Conservation (phyloP, 2,113 vertebrate species). For the Dolichallabes microphthalmus region DNA sequence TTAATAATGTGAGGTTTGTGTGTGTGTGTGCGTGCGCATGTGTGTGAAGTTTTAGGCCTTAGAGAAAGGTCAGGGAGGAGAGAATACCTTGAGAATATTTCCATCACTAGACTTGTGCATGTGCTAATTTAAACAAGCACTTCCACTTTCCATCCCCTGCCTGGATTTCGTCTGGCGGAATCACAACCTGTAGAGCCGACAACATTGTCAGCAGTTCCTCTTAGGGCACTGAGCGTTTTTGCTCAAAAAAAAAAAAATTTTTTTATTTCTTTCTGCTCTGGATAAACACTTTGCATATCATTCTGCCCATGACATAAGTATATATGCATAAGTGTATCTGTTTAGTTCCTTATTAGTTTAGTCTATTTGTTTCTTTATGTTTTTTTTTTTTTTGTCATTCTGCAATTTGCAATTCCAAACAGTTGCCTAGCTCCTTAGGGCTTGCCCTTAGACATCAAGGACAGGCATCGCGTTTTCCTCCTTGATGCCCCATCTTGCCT, state of each 20-base stretch:
- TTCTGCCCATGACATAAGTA: neutral
- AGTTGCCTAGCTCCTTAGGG: neutral
- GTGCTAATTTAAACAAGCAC: constrained; percentile 22
- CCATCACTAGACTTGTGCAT: constrained; percentile 19
- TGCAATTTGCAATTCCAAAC: too few relatives aligned
- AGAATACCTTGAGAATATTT: constrained; percentile 24
- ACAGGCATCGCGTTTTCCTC: too few relatives aligned
- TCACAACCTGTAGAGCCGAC: neutral
- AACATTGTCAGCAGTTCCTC: neutral
- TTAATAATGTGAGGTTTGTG: constrained; percentile 36
- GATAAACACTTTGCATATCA: too few relatives aligned
- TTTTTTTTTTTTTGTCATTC: neutral
- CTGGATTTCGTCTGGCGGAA: constrained; percentile 2
- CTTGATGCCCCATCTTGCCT: too few relatives aligned
- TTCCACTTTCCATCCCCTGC: constrained; percentile 20
- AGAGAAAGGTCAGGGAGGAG: constrained; percentile 24
- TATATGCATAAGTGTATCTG: neutral
- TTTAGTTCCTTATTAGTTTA: neutral
- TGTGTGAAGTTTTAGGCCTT: constrained; percentile 8
- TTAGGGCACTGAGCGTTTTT: neutral
- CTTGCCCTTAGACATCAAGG: too few relatives aligned
- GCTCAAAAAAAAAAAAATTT: too few relatives aligned
- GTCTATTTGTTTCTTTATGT: neutral
- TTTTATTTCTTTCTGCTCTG: too few relatives aligned
- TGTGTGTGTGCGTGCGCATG: neutral